Base-by-base conservation (phyloP, 2,113 vertebrate species). In the Phrynocephalus versicolor region DNA sequence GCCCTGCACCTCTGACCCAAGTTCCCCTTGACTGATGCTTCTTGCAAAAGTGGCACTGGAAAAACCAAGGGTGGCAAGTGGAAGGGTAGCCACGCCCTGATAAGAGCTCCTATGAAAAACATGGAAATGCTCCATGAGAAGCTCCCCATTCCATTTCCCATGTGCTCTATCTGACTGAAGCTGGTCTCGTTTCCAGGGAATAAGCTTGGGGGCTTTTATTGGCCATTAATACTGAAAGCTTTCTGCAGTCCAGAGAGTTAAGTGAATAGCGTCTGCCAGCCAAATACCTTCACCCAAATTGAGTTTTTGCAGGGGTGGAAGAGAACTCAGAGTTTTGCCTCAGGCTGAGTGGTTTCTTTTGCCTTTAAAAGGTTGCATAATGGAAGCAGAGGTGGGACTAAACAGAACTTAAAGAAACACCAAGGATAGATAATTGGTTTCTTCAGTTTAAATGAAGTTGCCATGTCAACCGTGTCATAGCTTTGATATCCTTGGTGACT, bases 21-120 rank as follows among this genome's bases (percentile, higher is more conserved):
- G 80, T 62, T 62, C 62, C 89, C 10, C 15, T 58, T 35, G 88
- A 86, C 89, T 87, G 89, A 21, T 37, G 88, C 90, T 93, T 65
- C 94, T 85, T 88, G 15, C 88, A 95, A 96, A 97, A 95, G 95
- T 96, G 96, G 96, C 87, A 88, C 81, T 10, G 27, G 45, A 92
- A 73, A 87, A 89, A 62, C 85, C 81, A 19, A 91, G 93, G 71
- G 81, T 90, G 92, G 89, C 86, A 88, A 92, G 86, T 60, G 75
- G 88, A 93, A 95, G 92, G 94, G 93, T 92, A 89, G 91, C 87
- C 83, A 79, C 58, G 78, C 82, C 18, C 9, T 93, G 90, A 91
- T 90, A 86, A 88, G 92, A 85, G 84, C 25, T 87, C 84, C 81
- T 77, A 35, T 10, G 78, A 25, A 27, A 37, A 60, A 65, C n/a